phyloP scores from a whole-genome alignment of 2,113 vertebrate genomes.

The Macquaria ambigua region DNA sequence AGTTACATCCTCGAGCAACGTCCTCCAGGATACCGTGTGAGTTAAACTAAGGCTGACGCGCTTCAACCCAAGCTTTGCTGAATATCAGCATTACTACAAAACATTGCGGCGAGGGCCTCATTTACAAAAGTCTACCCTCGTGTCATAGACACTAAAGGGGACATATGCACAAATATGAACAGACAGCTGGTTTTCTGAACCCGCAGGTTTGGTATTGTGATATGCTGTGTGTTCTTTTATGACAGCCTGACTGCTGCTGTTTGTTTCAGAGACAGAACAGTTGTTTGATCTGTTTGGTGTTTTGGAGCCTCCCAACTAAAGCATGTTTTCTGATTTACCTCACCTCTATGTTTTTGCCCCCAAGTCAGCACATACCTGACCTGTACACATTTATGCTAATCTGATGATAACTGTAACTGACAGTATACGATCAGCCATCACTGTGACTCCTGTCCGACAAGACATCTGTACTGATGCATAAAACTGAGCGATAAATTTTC shows the following conservation, averaged over 20 bases:
- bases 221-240: conserved; percentile 51
- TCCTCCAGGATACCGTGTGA: conserved; percentile 56
- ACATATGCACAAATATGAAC: conserved; percentile 35
- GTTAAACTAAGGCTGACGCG: conserved; percentile 52
- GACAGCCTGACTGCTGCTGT: conserved; percentile 34
- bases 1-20: conserved; percentile 35
- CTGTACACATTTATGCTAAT: conserved; percentile 39
- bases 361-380: conserved; percentile 7
- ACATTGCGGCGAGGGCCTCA: conserved; percentile 25
- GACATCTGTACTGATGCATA: conserved; percentile 54
- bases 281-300: not conserved
- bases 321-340: not conserved
- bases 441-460: conserved; percentile 32
- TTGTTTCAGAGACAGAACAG: conserved; percentile 27
- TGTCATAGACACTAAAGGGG: conserved; percentile 37
- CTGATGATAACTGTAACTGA: conserved; percentile 30
- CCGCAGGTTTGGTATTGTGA: conserved; percentile 36
- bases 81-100: conserved; percentile 53
- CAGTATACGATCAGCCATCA: conserved; percentile 26
- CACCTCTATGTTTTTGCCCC: not conserved
- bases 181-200: conserved; percentile 55
- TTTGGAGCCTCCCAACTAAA: conserved; percentile 21
- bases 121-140: conserved; percentile 43
- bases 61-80: conserved; percentile 47
- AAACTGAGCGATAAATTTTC: conserved; percentile 36